phyloP scores from a whole-genome alignment of 2,888 invertebrate species.

The Cephus sareptanus region DNA sequence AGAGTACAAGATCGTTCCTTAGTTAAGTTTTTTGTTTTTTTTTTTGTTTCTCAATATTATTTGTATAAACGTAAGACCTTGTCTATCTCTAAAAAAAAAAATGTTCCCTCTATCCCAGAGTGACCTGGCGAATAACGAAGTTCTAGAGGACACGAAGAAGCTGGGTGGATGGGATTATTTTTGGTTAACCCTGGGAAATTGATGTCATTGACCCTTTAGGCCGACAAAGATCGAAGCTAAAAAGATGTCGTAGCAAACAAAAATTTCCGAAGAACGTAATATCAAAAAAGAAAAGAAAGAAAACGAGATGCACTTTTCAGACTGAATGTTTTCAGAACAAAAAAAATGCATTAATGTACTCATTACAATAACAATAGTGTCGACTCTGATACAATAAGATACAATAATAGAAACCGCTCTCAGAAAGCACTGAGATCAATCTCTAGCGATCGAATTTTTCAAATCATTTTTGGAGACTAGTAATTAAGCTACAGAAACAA shows the following conservation, averaged over 20 bases:
- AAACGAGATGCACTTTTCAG: not conserved
- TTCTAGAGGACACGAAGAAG: not conserved
- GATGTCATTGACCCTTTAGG: not conserved
- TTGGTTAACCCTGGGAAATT: not conserved
- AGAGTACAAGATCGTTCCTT: constrained; percentile 61
- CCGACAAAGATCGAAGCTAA: not conserved
- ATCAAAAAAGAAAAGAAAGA: not conserved
- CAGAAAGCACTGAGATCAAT: not conserved
- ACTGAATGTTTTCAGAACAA: not conserved
- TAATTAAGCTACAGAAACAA: not conserved
- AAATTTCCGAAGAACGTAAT: not conserved
- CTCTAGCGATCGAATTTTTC: not conserved
- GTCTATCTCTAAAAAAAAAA: constrained; percentile 27
- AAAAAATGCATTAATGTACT: not conserved
- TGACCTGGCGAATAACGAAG: not conserved
- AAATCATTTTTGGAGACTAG: not conserved
- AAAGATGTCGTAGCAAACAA: not conserved
- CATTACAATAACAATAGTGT: not conserved
- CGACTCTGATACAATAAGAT: not conserved
- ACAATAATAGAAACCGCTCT: not conserved
- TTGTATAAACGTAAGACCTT: constrained; percentile 49
- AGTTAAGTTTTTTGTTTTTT: constrained; percentile 47
- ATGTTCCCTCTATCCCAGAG: constrained; percentile 41
- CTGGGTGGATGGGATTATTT: not conserved
- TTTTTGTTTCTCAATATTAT: constrained; percentile 40